Evolutionary conservation across 2,888 invertebrate genomes (phyloP).

Genomic region (Herminia tarsipennalis): DNA sequence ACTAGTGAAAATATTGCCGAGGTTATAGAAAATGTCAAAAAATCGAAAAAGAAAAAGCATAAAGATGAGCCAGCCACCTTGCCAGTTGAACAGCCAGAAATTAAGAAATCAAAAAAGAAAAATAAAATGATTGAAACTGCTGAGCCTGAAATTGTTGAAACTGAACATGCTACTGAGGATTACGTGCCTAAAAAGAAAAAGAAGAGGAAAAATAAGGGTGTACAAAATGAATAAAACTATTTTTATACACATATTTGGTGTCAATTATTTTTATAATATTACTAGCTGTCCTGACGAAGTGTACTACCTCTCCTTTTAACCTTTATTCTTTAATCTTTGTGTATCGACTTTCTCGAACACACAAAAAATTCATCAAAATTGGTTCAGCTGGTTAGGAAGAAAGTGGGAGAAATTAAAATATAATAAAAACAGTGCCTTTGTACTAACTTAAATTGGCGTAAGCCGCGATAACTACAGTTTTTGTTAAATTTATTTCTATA

Average conservation of each 20-base stretch:
- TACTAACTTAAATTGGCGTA: too few relatives aligned
- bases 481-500: too few relatives aligned
- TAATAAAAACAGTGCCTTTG: too few relatives aligned
- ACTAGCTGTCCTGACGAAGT: too few relatives aligned
- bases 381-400: too few relatives aligned
- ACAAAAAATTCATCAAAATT: too few relatives aligned
- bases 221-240: conserved; percentile 24
- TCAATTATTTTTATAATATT: too few relatives aligned
- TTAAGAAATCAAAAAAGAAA: conserved; percentile 21
- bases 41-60: conserved; percentile 49
- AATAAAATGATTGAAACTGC: conserved; percentile 7
- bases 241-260: background rate
- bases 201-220: conserved; percentile 63
- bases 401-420: too few relatives aligned
- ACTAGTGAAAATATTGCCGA: conserved; percentile 36
- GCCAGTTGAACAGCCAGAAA: conserved; percentile 16
- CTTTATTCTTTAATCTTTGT: too few relatives aligned
- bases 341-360: too few relatives aligned
- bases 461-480: too few relatives aligned
- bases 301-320: too few relatives aligned
- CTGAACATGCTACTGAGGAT: conserved; percentile 36
- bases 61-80: conserved; percentile 28
- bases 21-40: conserved; percentile 30
- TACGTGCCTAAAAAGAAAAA: conserved; percentile 69
- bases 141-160: conserved; percentile 20